Conservation (phyloP, 2,797 vertebrate species). For the Falco peregrinus region DNA sequence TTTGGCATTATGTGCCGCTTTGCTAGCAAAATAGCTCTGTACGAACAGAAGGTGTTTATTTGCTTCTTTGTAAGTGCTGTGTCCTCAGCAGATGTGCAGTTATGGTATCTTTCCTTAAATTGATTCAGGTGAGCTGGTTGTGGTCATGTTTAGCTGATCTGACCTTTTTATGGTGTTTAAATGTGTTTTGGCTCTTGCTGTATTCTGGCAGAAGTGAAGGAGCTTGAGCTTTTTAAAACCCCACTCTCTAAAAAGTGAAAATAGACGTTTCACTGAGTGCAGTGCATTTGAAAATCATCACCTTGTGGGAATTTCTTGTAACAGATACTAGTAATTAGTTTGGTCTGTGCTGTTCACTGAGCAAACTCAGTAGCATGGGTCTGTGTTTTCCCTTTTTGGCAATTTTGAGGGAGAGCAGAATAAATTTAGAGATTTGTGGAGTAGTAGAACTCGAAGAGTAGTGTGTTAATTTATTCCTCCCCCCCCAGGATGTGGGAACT, state of each 20-base stretch:
- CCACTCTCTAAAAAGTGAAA: background rate
- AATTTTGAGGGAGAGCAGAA: background rate
- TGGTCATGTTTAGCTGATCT: background rate
- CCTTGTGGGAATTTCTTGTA: background rate
- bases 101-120: background rate
- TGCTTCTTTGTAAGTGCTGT: background rate
- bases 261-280: background rate
- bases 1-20: background rate
- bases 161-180: background rate
- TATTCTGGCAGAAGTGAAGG: slow-evolving; percentile 11
- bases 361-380: background rate
- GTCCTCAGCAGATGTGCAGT: background rate
- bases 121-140: background rate
- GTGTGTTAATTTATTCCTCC: too few species aligned
- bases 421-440: background rate
- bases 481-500: background rate
- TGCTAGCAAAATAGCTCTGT: background rate
- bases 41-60: background rate
- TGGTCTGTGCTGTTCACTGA: background rate
- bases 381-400: background rate
- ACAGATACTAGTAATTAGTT: background rate
- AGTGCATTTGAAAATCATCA: background rate
- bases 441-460: background rate
- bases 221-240: background rate
- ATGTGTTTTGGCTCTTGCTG: background rate